Evolutionary conservation across 64 coral and sea anemone species (phyloP).

Genomic region (Stichodactyla helianthus): DNA sequence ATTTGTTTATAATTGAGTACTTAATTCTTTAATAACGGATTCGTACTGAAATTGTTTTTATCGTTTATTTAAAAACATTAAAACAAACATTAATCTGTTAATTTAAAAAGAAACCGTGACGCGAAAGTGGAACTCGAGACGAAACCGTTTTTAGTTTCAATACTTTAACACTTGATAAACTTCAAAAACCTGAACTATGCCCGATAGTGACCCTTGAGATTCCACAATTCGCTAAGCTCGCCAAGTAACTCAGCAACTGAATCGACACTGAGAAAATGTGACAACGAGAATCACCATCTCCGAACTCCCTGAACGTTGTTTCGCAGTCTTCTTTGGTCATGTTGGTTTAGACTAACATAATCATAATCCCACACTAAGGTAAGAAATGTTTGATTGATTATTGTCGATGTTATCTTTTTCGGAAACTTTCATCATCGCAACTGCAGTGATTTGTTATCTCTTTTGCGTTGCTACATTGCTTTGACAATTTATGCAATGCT

Average conservation of each 20-base stretch:
- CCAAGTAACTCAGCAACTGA: not conserved
- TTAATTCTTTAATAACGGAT: too few species aligned
- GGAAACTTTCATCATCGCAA: not conserved
- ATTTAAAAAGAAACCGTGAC: not conserved
- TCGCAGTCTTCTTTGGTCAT: not conserved
- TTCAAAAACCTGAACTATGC: not conserved
- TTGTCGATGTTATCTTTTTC: not conserved
- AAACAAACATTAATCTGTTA: not conserved
- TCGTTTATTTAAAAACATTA: not conserved
- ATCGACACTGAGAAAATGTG: not conserved
- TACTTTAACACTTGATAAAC: not conserved
- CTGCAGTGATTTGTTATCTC: not conserved
- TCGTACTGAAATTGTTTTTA: not conserved
- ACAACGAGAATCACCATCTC: not conserved
- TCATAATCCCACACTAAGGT: not conserved
- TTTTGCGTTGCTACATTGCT: not conserved
- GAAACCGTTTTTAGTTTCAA: not conserved
- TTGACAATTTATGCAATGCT: not conserved
- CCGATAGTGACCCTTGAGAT: not conserved
- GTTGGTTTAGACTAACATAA: not conserved
- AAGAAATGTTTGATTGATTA: not conserved
- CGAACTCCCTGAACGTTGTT: not conserved
- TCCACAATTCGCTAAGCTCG: not conserved
- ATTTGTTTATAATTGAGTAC: too few species aligned
- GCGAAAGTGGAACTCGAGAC: not conserved